A percentile compares a stretch with the other conserved stretches of the same genome.
Evolutionary conservation across 1,140 invertebrate species (phyloP).

Genomic region (Conus betulinus): DNA sequence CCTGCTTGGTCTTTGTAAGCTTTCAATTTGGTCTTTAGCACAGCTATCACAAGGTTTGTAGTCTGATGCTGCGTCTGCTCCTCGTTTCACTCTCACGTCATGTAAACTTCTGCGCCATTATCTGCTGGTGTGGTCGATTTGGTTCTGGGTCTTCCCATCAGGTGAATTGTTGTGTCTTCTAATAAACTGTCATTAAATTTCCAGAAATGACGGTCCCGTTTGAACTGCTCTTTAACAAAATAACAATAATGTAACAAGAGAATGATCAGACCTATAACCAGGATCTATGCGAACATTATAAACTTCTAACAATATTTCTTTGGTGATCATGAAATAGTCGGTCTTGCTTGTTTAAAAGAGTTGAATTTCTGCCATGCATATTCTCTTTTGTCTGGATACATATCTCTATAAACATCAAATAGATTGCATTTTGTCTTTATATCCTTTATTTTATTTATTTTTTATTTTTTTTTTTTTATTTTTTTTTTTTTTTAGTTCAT

Average conservation of each 20-base stretch:
- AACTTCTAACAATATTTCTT: no score
- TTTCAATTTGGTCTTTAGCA: no score
- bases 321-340: neutral
- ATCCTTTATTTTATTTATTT: no score
- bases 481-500: neutral
- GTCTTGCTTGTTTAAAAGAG: neutral
- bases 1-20: no score
- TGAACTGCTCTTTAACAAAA: neutral
- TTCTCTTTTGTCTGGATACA: neutral
- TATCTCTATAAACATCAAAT: no score
- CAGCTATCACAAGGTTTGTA: no score
- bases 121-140: no score
- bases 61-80: no score
- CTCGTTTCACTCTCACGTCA: no score
- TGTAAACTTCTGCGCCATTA: no score
- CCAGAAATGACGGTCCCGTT: neutral
- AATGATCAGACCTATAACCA: constrained; percentile 28
- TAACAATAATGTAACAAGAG: neutral
- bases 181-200: constrained; percentile 38
- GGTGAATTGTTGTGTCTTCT: neutral
- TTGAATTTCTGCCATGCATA: neutral
- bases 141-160: no score
- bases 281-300: neutral
- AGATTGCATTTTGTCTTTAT: neutral
- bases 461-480: neutral